phyloP scores from a whole-genome alignment of 1,140 invertebrate genomes.

The Conus betulinus region DNA sequence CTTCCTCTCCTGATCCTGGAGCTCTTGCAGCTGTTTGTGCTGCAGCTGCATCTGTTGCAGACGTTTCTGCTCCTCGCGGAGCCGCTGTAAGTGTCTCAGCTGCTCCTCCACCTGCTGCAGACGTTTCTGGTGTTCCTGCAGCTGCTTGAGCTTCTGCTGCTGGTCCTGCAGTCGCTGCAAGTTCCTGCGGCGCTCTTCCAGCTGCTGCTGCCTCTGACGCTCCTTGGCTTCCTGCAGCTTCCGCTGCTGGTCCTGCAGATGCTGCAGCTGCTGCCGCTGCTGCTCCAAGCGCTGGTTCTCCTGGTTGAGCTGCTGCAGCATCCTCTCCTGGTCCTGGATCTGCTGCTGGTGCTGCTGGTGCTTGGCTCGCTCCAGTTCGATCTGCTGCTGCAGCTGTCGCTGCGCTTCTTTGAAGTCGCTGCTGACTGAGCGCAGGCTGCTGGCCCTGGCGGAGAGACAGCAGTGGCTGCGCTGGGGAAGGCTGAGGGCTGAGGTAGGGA shows the following conservation, averaged over 20 bases:
- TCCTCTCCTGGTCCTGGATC: not conserved
- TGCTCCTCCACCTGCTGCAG: slow-evolving; percentile 6
- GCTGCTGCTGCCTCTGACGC: slow-evolving; percentile 13
- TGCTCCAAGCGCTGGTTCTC: not conserved
- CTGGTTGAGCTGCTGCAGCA: not conserved
- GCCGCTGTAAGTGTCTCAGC: not conserved
- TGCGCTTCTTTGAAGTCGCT: not conserved
- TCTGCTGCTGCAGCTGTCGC: not conserved
- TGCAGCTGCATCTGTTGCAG: slow-evolving; percentile 18
- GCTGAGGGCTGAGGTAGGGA: no score
- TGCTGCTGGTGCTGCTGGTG: not conserved
- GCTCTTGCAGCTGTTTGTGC: slow-evolving; percentile 2
- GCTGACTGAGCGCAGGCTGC: not conserved
- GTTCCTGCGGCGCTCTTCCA: not conserved
- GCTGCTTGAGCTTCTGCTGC: not conserved
- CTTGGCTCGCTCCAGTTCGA: not conserved
- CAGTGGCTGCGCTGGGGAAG: no score
- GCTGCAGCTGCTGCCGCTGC: not conserved
- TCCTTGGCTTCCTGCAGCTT: slow-evolving; percentile 10
- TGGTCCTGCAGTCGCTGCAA: not conserved
- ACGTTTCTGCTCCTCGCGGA: slow-evolving; percentile 6
- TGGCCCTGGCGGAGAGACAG: no score
- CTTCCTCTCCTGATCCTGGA: slow-evolving; percentile 14
- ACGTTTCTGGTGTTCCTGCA: not conserved
- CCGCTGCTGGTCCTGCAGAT: slow-evolving; percentile 13